These are phyloP conservation scores for Epinephelus awoara DNA, from an alignment of 2,797 vertebrate species.

Conservation along the genomic window DNA sequence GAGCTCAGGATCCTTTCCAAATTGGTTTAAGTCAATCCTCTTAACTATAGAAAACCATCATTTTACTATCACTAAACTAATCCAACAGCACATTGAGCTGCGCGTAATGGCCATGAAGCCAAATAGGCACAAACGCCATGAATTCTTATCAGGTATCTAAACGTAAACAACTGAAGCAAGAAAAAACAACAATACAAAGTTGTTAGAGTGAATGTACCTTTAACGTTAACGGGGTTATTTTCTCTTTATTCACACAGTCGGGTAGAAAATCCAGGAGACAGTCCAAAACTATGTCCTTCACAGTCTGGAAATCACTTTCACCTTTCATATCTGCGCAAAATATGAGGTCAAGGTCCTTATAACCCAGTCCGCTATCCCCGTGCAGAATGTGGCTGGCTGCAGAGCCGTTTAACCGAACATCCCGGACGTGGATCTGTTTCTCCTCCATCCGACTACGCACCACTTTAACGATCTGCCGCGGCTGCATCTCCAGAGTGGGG, in stretches of 20 bases:
- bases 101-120: slow-evolving; percentile 33
- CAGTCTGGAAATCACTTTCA: slow-evolving; percentile 96
- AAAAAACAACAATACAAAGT: neutral
- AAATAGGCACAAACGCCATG: slow-evolving; percentile 35
- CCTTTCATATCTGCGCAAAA: slow-evolving; percentile 96
- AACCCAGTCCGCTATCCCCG: slow-evolving; percentile 96
- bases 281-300: slow-evolving; percentile 98
- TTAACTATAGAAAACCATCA: slow-evolving; percentile 77
- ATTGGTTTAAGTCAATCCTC: slow-evolving; percentile 85
- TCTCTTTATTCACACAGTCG: slow-evolving; percentile 98
- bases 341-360: slow-evolving; percentile 99
- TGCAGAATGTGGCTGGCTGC: slow-evolving; percentile 97
- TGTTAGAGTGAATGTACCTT: slow-evolving; percentile 87
- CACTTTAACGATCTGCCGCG: slow-evolving; percentile 96
- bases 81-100: slow-evolving; percentile 64
- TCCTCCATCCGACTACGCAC: slow-evolving; percentile 96
- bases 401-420: slow-evolving; percentile 96
- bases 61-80: slow-evolving; percentile 75
- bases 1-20: slow-evolving; percentile 76
- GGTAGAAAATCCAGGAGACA: slow-evolving; percentile 99
- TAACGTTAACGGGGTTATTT: slow-evolving; percentile 95
- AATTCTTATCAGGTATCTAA: slow-evolving; percentile 30
- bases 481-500: slow-evolving; percentile 97
- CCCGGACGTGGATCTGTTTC: slow-evolving; percentile 91
- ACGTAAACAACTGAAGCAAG: slow-evolving; percentile 31